Percentiles rank a stretch among this genome's conserved stretches.
These are phyloP conservation scores for Tineola bisselliella DNA, from an alignment of 2,888 invertebrate species.

Conservation along the genomic window DNA sequence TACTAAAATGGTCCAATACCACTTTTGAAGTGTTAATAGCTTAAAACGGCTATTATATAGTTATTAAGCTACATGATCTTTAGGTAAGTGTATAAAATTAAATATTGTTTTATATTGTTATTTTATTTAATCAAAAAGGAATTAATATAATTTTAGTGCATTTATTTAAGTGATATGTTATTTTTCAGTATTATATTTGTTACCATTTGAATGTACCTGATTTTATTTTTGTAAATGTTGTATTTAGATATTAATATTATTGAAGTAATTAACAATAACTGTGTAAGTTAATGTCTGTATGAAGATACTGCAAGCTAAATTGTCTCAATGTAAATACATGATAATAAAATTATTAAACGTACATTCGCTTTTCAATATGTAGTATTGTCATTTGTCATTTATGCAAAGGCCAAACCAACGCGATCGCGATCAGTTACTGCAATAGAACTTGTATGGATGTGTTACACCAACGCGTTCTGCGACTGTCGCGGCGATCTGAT, in stretches of 20 bases:
- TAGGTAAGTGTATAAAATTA: neutral
- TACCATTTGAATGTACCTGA: slow-evolving; percentile 6
- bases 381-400: neutral
- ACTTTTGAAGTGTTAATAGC: slow-evolving; percentile 9
- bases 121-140: neutral
- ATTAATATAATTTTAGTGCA: neutral
- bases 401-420: too few species aligned
- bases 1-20: slow-evolving; percentile 11
- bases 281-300: neutral
- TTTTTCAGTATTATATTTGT: slow-evolving; percentile 1
- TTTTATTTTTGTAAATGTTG: slow-evolving; percentile 10
- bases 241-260: neutral
- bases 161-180: neutral
- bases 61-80: neutral
- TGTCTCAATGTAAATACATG: neutral
- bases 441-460: too few species aligned
- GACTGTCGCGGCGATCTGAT: too few species aligned
- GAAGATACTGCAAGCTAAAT: neutral
- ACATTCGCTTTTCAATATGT: neutral
- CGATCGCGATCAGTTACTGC: too few species aligned
- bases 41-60: slow-evolving; percentile 5
- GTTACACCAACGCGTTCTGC: too few species aligned
- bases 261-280: neutral
- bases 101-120: neutral
- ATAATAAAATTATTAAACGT: slow-evolving; percentile 7